Percentiles rank a stretch among this genome's conserved stretches.
Evolutionary conservation across 1,140 invertebrate genomes (phyloP).

Genomic region (Lepidurus arcticus): DNA sequence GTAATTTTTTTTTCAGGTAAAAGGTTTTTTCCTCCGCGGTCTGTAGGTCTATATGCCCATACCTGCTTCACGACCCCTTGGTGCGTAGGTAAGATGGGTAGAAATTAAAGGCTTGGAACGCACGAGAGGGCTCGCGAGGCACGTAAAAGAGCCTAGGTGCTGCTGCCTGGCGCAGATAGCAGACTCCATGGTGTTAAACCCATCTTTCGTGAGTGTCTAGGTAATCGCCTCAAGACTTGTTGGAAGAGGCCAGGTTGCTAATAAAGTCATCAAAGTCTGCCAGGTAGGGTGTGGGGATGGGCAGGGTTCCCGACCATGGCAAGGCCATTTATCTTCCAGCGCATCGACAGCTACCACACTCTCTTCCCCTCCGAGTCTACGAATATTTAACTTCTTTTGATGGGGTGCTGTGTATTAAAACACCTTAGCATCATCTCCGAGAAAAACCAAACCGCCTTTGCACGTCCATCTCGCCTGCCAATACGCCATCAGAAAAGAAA

Average conservation of each 20-base stretch:
- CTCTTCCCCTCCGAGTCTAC: neutral
- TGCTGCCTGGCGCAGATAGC: slow-evolving; percentile 8
- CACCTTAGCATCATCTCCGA: neutral
- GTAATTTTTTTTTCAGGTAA: neutral
- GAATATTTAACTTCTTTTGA: neutral
- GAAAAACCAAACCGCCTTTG: neutral
- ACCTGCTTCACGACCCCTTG: slow-evolving; percentile 1
- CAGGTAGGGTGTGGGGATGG: slow-evolving; percentile 12
- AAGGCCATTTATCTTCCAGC: slow-evolving; percentile 19
- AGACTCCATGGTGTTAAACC: slow-evolving; percentile 18
- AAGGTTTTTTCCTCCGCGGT: neutral
- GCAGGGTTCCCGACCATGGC: neutral
- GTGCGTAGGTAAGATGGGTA: neutral
- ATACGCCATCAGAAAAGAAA: neutral
- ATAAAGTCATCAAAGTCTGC: slow-evolving; percentile 19
- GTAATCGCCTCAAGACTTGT: slow-evolving; percentile 9
- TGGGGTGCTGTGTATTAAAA: neutral
- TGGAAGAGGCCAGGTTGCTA: slow-evolving; percentile 20
- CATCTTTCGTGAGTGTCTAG: slow-evolving; percentile 19
- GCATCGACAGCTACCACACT: slow-evolving; percentile 9
- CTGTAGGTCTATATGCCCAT: neutral
- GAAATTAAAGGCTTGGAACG: neutral
- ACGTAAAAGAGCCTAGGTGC: slow-evolving; percentile 5
- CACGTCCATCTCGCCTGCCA: neutral
- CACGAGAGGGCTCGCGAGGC: slow-evolving; percentile 9